Evolutionary conservation across 2,888 invertebrate genomes (phyloP).

Genomic region (Piscicola geometra): DNA sequence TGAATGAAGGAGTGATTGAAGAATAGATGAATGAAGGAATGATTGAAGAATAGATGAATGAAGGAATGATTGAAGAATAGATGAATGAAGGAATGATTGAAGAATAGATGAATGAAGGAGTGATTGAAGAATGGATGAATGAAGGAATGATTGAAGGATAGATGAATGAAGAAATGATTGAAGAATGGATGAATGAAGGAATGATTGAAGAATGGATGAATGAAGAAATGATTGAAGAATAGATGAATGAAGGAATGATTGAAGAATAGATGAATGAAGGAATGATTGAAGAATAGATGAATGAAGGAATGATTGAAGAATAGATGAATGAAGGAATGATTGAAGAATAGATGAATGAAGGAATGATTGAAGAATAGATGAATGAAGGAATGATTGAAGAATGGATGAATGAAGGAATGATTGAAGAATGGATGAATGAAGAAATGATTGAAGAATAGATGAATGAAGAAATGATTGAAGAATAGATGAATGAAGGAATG

Average conservation of each 20-base stretch:
- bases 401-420: background rate
- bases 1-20: too few relatives aligned
- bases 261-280: background rate
- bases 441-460: too few relatives aligned
- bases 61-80: background rate
- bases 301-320: too few relatives aligned
- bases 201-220: background rate
- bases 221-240: background rate
- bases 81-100: background rate
- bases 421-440: background rate
- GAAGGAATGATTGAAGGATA: too few relatives aligned
- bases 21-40: too few relatives aligned
- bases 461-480: too few relatives aligned
- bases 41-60: background rate
- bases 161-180: too few relatives aligned
- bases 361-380: background rate
- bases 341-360: background rate
- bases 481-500: background rate
- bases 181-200: too few relatives aligned
- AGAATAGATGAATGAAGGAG: background rate
- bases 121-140: background rate
- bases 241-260: background rate
- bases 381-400: background rate
- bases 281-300: background rate
- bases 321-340: too few relatives aligned